phyloP scores from a whole-genome alignment of 2,888 invertebrate species.

The Diaprepes abbreviatus region DNA sequence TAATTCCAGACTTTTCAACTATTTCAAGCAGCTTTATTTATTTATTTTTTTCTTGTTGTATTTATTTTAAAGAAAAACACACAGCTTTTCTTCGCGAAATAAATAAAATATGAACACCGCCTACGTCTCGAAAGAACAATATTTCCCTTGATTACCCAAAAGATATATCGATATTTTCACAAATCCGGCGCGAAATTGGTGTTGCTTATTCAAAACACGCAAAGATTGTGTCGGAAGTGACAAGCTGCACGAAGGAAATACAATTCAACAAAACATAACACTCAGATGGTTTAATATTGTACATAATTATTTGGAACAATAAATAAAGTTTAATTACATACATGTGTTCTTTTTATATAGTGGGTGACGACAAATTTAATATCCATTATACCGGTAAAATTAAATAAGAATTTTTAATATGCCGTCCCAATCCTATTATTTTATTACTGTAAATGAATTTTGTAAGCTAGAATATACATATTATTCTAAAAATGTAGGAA shows the following conservation, averaged over 20 bases:
- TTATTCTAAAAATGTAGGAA: too few relatives aligned
- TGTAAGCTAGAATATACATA: too few relatives aligned
- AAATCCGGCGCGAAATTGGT: slow-evolving; percentile 2
- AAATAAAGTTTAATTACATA: too few relatives aligned
- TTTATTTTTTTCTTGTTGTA: not conserved
- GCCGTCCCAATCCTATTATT: too few relatives aligned
- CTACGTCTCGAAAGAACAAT: not conserved
- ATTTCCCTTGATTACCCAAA: slow-evolving; percentile 8
- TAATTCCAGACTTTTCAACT: too few relatives aligned
- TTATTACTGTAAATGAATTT: too few relatives aligned
- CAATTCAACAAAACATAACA: not conserved
- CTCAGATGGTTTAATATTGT: not conserved
- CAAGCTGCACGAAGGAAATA: not conserved
- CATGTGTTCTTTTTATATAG: too few relatives aligned
- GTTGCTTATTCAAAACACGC: slow-evolving; percentile 20
- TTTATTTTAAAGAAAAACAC: not conserved
- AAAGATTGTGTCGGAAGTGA: slow-evolving; percentile 1
- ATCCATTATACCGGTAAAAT: too few relatives aligned
- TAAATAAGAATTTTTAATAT: too few relatives aligned
- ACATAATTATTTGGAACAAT: too few relatives aligned
- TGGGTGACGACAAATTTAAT: too few relatives aligned
- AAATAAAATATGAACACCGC: not conserved
- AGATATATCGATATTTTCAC: slow-evolving; percentile 14
- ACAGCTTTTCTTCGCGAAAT: not conserved
- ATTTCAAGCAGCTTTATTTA: too few relatives aligned